Conservation (phyloP, 1,140 invertebrate genomes). For the Drosophila hydei region DNA sequence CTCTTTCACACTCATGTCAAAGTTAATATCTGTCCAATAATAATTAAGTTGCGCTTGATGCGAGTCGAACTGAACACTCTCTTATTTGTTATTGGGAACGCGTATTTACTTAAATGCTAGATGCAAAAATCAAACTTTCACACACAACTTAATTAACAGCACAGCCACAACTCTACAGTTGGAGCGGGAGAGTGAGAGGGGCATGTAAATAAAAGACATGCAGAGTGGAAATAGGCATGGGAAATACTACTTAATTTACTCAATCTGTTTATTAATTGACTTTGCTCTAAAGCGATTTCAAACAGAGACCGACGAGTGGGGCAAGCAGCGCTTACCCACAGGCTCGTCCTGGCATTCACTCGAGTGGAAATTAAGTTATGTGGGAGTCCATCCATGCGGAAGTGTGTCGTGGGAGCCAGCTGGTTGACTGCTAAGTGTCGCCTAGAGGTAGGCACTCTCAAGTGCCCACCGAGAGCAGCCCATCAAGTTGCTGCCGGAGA, state of each 20-base stretch:
- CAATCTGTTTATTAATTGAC: slow-evolving; percentile 7
- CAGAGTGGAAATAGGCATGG: not conserved
- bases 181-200: not conserved
- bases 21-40: no score
- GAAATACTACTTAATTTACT: slow-evolving; percentile 6
- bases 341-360: not conserved
- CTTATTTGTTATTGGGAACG: not conserved
- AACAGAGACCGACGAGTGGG: not conserved
- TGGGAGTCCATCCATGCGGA: not conserved
- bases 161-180: no score
- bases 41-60: no score
- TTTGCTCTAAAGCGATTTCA: slow-evolving; percentile 5
- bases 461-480: not conserved
- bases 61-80: not conserved
- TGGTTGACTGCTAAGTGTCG: not conserved
- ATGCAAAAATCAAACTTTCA: slow-evolving; percentile 1
- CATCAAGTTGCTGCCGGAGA: no score
- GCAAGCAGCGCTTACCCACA: not conserved
- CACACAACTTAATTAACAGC: slow-evolving; percentile 1
- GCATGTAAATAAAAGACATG: not conserved
- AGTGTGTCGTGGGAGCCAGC: not conserved
- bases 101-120: not conserved
- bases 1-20: no score
- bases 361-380: slow-evolving; percentile 5
- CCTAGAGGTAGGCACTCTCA: not conserved